These are phyloP conservation scores for Butorides virescens DNA, from an alignment of 2,113 vertebrate genomes.

Conservation along the genomic window DNA sequence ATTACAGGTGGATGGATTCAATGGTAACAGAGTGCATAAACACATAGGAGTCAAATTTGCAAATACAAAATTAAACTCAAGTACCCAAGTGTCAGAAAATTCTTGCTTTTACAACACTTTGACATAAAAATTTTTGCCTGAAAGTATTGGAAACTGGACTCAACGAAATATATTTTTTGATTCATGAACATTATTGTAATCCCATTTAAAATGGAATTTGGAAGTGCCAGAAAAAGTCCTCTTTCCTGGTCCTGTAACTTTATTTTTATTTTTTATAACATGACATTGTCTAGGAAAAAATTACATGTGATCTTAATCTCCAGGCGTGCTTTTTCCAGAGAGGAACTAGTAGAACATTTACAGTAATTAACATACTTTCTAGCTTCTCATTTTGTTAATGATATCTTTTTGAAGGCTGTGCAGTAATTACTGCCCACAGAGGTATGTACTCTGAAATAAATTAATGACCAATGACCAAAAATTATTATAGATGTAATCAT, in stretches of 20 bases:
- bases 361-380: slow-evolving; percentile 79
- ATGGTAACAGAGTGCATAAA: rapidly evolving
- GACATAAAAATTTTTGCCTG: not conserved
- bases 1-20: not conserved
- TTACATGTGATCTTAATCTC: slow-evolving; percentile 66
- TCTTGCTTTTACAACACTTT: not conserved
- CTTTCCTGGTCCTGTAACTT: slow-evolving; percentile 4
- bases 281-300: slow-evolving; percentile 63
- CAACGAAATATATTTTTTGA: not conserved
- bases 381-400: slow-evolving; percentile 82
- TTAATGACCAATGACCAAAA: slow-evolving; percentile 83
- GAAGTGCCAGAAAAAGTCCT: not conserved
- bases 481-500: slow-evolving; percentile 75
- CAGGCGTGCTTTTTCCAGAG: slow-evolving; percentile 70
- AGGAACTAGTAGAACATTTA: slow-evolving; percentile 71
- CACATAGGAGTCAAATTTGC: not conserved
- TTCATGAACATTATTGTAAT: not conserved
- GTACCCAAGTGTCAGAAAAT: not conserved
- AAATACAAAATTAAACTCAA: not conserved
- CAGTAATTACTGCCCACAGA: slow-evolving; percentile 79
- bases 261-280: slow-evolving; percentile 11
- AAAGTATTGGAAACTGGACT: not conserved
- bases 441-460: slow-evolving; percentile 75
- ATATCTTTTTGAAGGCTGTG: slow-evolving; percentile 75
- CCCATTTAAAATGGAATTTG: slow-evolving; percentile 29